Evolutionary conservation across 2,113 vertebrate species (phyloP).

Genomic region (Odobenus rosmarus): DNA sequence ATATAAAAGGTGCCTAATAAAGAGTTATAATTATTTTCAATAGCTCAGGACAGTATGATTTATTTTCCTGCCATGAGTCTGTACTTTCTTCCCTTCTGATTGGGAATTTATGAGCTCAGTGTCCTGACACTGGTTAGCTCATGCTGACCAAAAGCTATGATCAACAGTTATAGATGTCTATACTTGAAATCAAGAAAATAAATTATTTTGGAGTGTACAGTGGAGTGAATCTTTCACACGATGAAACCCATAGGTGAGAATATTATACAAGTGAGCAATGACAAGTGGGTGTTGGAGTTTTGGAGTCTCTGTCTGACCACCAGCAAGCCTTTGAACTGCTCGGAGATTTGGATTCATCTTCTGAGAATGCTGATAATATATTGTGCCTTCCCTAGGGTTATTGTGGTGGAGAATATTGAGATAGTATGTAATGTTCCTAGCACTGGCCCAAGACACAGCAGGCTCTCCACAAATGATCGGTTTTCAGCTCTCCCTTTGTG

Average conservation of each 20-base stretch:
- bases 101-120: constrained; percentile 49
- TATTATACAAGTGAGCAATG: background rate
- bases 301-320: background rate
- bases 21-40: constrained; percentile 42
- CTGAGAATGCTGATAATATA: background rate
- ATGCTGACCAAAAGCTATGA: constrained; percentile 44
- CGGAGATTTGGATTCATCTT: background rate
- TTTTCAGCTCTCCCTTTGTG: background rate
- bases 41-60: background rate
- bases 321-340: background rate
- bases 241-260: constrained; percentile 8
- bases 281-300: background rate
- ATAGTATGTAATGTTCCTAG: background rate
- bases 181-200: constrained; percentile 58
- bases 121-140: constrained; percentile 57
- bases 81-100: constrained; percentile 8
- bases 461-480: background rate
- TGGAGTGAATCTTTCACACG: background rate
- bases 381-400: background rate
- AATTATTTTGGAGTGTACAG: background rate
- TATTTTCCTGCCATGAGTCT: constrained; percentile 39
- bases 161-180: constrained; percentile 58
- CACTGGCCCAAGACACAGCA: background rate
- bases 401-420: background rate
- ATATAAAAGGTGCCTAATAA: background rate